Evolutionary conservation across 2,888 invertebrate species (phyloP), one percentile per base, ranked within the genome.

Genomic region (Gari tellinella): DNA sequence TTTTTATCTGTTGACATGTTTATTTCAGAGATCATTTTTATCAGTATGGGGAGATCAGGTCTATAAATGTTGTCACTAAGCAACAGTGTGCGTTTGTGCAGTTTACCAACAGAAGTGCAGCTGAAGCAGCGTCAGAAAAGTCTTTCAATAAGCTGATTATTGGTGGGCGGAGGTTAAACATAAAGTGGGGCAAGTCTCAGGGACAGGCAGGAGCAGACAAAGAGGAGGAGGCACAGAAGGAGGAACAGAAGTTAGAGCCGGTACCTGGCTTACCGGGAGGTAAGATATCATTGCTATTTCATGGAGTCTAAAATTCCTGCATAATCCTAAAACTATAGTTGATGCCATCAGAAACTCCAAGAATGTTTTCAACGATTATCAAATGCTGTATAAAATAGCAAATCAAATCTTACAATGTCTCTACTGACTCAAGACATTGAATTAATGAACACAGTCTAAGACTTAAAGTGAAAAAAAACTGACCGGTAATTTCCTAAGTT

Each of bases 151-250:
- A 99, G 88, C 93, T 99, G 37, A 95, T 95, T 68, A 91, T 95
- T 37, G 96, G 96, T 68, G 92, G 92, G 0, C 78, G 97, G 78
- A 94, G 98, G 53, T 94, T 99, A 1, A 97, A 97, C n/a, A 98
- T 99, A 78, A 98, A 99, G 90, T 99, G 99, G 99, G 99, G 99
- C 0, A 95, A 97, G 87, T 97, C 98, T 0, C 99, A 99, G 93
- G 98, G 95, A 21, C 68, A 72, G 72, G 70, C 77, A 69, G 83
- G 73, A 37, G 82, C 74, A 61, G 85, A 86, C 63, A 87, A 87
- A 48, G 85, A 88, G 5, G 88, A 84, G 26, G 88, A 86, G 14
- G 84, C 83, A 17, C 80, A 76, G 38, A 72, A 65, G 26, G 81
- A 82, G 26, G 62, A 80, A 23, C 66, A 62, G 38, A 77, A 82